Evolutionary conservation across 2,113 vertebrate genomes (phyloP), one percentile per base, ranked within the genome.

Genomic region (Heterochromis multidens): DNA sequence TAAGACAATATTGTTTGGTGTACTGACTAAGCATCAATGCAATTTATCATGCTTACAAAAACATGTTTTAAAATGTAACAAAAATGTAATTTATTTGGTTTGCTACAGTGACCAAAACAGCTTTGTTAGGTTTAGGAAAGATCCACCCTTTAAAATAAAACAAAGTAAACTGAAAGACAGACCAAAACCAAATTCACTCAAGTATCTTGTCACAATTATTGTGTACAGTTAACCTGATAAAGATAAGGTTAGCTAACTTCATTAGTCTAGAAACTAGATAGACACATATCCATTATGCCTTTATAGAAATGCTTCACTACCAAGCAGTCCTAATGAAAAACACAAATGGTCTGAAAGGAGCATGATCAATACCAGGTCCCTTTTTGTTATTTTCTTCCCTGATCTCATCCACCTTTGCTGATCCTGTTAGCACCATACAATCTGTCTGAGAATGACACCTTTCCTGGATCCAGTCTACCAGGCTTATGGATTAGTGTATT

Each of bases 361-460:
- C 56, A 80, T 82, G 89, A 93, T 95, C 93, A 94, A 95, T 94
- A 93, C 72, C 81, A 76, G 86, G 65, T 60, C 82, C 87, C 77
- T 79, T 87, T 81, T 70, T 90, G 87, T 90, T 88, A 87, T 92
- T 89, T 90, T 72, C 85, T 80, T 89, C 77, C 63, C 59, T 76
- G 77, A 61, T 89, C 87, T 92, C 91, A 89, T 91, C 81, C 92
- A 89, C 80, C 88, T 82, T 87, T 87, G 80, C 87, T 49, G 57
- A 92, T 95, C 92, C 93, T 93, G 91, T 95, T 93, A 94, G 92
- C 82, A 81, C 77, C 88, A 86, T 77, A 81, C 95, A 94, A 95
- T 95, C 94, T 91, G 85, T 93, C 91, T 94, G 88, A 91, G 92
- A 79, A 89, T 92, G 94, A 90, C 91, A 94, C 85, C 83, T 77